Evolutionary conservation across 2,888 invertebrate species (phyloP).

Genomic region (Eutolmus rufibarbis): DNA sequence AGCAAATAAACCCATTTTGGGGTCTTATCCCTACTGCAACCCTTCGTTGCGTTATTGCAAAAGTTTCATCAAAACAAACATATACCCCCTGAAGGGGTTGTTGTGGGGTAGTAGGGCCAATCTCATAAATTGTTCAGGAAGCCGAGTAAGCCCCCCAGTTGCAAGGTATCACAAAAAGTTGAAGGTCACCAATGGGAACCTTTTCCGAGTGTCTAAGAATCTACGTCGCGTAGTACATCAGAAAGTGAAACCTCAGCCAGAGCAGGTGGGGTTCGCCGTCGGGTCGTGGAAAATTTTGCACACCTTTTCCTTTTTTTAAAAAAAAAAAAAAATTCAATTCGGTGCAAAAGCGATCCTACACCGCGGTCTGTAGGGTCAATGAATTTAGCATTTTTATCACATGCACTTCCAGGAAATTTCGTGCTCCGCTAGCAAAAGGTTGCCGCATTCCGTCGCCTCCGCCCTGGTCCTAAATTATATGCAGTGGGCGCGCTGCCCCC

Average conservation of each 20-base stretch:
- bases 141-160: neutral
- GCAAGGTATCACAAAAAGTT: neutral
- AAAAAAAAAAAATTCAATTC: neutral
- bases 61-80: neutral
- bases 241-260: neutral
- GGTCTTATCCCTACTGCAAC: neutral
- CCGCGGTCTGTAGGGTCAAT: neutral
- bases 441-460: neutral
- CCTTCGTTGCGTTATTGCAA: neutral
- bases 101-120: neutral
- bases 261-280: neutral
- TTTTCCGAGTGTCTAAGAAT: neutral
- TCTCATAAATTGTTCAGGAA: neutral
- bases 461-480: neutral
- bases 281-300: neutral
- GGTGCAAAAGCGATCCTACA: neutral
- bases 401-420: neutral
- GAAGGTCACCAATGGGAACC: neutral
- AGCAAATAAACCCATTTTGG: neutral
- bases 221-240: neutral
- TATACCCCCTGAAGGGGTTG: neutral
- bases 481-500: neutral
- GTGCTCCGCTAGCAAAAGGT: neutral
- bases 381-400: neutral
- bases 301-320: neutral